Evolutionary conservation across 2,113 vertebrate species (phyloP).

Genomic region (Melozone crissalis): DNA sequence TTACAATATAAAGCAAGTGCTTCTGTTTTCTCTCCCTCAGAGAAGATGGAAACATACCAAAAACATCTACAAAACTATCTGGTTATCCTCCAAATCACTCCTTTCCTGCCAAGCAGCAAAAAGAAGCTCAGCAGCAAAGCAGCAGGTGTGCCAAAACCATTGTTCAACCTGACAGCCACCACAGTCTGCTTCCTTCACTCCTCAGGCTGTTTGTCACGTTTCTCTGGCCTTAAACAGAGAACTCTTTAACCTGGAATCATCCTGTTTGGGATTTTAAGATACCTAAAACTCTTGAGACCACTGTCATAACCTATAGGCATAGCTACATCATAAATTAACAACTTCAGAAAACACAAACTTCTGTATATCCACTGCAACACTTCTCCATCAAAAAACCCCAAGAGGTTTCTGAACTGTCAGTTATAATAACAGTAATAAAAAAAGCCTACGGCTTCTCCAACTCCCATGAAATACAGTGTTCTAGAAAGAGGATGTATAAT

Average conservation of each 20-base stretch:
- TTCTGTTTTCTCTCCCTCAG: slow-evolving; percentile 12
- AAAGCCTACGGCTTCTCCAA: not conserved
- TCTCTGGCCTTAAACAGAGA: not conserved
- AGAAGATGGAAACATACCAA: slow-evolving; percentile 44
- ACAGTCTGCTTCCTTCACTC: slow-evolving; percentile 37
- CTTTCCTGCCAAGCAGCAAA: slow-evolving; percentile 9
- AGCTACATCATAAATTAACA: not conserved
- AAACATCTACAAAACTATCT: slow-evolving; percentile 42
- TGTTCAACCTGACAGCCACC: slow-evolving; percentile 43
- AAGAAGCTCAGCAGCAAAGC: not conserved
- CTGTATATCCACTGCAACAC: not conserved
- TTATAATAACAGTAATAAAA: not conserved
- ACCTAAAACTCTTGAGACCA: not conserved
- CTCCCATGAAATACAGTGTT: not conserved
- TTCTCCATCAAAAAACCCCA: not conserved
- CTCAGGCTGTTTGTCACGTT: not conserved
- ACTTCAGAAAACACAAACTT: not conserved
- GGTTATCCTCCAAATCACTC: slow-evolving; percentile 34
- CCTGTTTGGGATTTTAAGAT: not conserved
- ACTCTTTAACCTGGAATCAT: not conserved
- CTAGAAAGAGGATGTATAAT: not conserved
- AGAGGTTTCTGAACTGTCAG: not conserved
- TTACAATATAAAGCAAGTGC: not conserved
- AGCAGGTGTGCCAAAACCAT: slow-evolving; percentile 59
- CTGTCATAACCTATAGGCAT: not conserved